A percentile compares a stretch with the other conserved stretches of the same genome.
These are phyloP conservation scores for Mustelus asterias DNA, from an alignment of 2,113 vertebrate species.

Conservation along the genomic window DNA sequence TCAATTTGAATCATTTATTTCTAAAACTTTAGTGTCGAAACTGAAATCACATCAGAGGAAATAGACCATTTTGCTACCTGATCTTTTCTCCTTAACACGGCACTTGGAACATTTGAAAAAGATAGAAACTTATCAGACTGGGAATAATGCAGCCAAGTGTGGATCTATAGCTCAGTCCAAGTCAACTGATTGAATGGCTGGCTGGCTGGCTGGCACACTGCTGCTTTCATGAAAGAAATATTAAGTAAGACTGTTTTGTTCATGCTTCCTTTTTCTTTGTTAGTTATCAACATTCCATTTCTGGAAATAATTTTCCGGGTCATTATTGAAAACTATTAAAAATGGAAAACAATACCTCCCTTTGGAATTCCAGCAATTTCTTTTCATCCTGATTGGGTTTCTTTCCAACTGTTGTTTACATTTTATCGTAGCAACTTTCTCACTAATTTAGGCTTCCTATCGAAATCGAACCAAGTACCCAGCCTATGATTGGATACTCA, in stretches of 20 bases:
- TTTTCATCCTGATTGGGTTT: background rate
- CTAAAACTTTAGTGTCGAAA: background rate
- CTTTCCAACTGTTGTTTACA: background rate
- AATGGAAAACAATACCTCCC: no score
- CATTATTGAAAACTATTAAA: background rate
- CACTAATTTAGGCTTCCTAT: background rate
- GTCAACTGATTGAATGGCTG: background rate
- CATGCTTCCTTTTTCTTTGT: background rate
- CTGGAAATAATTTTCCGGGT: background rate
- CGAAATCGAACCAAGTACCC: background rate
- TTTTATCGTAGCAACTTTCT: background rate
- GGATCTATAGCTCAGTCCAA: background rate
- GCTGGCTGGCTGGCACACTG: background rate
- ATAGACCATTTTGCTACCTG: background rate
- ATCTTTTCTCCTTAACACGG: background rate
- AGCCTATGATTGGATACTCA: background rate
- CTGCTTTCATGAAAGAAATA: background rate
- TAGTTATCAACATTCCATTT: background rate
- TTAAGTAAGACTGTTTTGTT: background rate
- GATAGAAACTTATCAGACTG: background rate
- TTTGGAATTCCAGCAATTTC: background rate
- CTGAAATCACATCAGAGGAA: background rate
- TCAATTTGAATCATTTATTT: background rate
- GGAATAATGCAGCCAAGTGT: background rate
- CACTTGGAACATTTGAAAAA: background rate